These are phyloP conservation scores for Bucorvus abyssinicus DNA, from an alignment of 2,797 vertebrate genomes.

Conservation along the genomic window DNA sequence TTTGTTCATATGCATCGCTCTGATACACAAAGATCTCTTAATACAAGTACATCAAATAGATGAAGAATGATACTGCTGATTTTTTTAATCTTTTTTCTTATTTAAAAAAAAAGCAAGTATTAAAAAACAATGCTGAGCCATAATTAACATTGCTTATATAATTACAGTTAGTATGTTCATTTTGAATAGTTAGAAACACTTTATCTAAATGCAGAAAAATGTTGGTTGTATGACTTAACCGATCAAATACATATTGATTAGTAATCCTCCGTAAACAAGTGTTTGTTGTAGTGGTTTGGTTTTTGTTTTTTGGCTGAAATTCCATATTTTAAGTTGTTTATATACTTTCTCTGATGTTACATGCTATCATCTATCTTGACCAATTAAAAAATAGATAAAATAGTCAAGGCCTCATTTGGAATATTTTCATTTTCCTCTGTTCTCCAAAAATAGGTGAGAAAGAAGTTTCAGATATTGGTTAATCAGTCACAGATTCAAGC, in stretches of 20 bases:
- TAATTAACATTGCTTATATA: neutral
- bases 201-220: neutral
- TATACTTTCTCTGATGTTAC: neutral
- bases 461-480: neutral
- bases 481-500: neutral
- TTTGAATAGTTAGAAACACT: neutral
- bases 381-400: neutral
- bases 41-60: neutral
- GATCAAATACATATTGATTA: neutral
- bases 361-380: neutral
- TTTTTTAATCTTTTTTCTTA: neutral
- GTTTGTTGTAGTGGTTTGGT: too few relatives aligned
- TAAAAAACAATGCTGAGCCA: neutral
- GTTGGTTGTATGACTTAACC: neutral
- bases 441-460: neutral
- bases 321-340: neutral
- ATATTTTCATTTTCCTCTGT: neutral
- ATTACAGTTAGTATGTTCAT: neutral
- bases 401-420: neutral
- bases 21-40: neutral
- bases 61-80: neutral
- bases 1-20: neutral
- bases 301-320: rapidly evolving
- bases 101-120: neutral
- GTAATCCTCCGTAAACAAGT: neutral